A percentile compares a stretch with the other conserved stretches of the same genome.
Conservation (phyloP, 2,888 invertebrate genomes). For the Leistus spinibarbis region DNA sequence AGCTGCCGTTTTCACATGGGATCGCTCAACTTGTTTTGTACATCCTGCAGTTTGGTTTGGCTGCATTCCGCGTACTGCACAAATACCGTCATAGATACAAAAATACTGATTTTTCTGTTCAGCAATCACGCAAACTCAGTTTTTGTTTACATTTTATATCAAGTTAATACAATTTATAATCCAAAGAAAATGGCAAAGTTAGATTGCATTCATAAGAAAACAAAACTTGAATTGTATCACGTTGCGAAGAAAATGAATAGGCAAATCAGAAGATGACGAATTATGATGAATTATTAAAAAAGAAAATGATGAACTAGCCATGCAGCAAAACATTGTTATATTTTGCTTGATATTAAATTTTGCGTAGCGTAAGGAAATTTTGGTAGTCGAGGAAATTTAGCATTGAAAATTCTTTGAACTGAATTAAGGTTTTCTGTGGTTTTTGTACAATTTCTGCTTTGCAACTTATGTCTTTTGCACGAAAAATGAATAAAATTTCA, state of each 20-base stretch:
- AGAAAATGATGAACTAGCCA: background rate
- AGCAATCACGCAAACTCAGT: background rate
- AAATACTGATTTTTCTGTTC: background rate
- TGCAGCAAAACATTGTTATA: background rate
- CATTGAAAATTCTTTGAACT: no score
- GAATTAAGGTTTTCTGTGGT: no score
- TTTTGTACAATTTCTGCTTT: no score
- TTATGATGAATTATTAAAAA: background rate
- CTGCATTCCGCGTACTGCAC: background rate
- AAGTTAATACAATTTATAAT: background rate
- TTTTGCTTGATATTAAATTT: background rate
- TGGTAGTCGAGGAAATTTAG: no score
- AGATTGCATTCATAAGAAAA: background rate
- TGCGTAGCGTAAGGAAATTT: no score
- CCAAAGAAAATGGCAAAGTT: background rate
- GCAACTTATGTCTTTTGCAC: no score
- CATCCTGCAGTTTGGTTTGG: background rate
- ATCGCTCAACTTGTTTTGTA: background rate
- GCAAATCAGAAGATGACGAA: background rate
- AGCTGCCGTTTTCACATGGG: background rate
- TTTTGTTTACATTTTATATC: background rate
- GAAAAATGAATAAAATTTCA: no score
- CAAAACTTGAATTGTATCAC: background rate
- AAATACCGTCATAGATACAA: background rate
- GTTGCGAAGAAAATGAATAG: background rate